phyloP scores from a whole-genome alignment of 2,113 vertebrate species.

The Okapia johnstoni region DNA sequence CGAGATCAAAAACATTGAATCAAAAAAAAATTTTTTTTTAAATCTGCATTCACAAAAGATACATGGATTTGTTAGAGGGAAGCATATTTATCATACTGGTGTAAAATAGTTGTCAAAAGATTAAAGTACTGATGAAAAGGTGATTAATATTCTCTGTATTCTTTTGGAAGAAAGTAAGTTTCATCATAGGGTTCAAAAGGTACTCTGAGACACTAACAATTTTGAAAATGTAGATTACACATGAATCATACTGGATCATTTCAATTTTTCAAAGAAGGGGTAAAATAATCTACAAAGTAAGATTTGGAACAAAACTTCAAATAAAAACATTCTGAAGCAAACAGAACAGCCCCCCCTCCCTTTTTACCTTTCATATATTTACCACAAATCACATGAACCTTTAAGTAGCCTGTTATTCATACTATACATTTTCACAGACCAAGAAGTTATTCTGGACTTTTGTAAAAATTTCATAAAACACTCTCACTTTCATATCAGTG shows the following conservation, averaged over 20 bases:
- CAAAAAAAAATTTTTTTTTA: not conserved
- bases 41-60: not conserved
- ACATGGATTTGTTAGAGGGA: not conserved
- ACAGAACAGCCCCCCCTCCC: not conserved
- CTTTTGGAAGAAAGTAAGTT: not conserved
- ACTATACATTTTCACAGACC: not conserved
- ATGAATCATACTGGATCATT: not conserved
- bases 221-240: not conserved
- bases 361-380: not conserved
- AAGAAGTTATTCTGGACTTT: not conserved
- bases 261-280: not conserved
- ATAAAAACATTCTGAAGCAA: not conserved
- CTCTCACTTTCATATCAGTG: not conserved
- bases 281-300: not conserved
- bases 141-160: not conserved
- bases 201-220: not conserved
- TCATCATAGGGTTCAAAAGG: not conserved
- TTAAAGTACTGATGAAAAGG: not conserved
- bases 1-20: not conserved
- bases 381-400: not conserved
- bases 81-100: not conserved
- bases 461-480: not conserved
- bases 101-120: not conserved
- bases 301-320: not conserved
- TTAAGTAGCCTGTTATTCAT: not conserved